Conservation (phyloP, 2,888 invertebrate species). For the Argyra leucocephala region DNA sequence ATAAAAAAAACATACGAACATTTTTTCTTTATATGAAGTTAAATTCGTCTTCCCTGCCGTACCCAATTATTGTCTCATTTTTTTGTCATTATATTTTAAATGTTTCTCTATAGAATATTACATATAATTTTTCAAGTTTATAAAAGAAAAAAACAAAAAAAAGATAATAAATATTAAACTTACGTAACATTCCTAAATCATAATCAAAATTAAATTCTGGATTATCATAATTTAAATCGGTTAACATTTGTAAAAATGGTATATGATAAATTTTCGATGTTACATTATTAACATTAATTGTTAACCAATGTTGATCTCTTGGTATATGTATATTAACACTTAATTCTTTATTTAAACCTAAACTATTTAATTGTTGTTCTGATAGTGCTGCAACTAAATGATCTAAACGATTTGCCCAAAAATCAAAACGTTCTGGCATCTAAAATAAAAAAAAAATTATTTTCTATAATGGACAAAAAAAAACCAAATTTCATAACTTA, state of each 20-base stretch:
- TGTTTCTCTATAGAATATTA: too few species aligned
- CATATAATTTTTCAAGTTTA: background rate
- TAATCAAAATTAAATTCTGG: slow-evolving; percentile 36
- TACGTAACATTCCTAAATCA: slow-evolving; percentile 38
- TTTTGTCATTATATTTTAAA: too few species aligned
- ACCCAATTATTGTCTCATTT: too few species aligned
- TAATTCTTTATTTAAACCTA: slow-evolving; percentile 37
- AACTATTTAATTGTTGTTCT: slow-evolving; percentile 34
- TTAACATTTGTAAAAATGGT: slow-evolving; percentile 38
- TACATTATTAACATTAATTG: slow-evolving; percentile 37
- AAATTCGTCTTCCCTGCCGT: too few species aligned
- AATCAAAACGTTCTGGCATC: slow-evolving; percentile 42
- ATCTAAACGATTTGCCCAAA: slow-evolving; percentile 38
- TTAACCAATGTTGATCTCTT: slow-evolving; percentile 37
- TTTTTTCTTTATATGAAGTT: too few species aligned
- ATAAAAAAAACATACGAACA: too few species aligned
- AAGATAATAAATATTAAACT: slow-evolving; percentile 16
- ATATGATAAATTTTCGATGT: slow-evolving; percentile 40
- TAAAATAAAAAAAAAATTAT: slow-evolving; percentile 19
- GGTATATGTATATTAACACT: slow-evolving; percentile 37
- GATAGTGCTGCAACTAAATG: slow-evolving; percentile 40
- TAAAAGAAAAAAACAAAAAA: background rate
- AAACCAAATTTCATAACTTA: slow-evolving; percentile 21
- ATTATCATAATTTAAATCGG: slow-evolving; percentile 41
- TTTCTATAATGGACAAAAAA: background rate